These are phyloP conservation scores for Gasteruption jaculator DNA, from an alignment of 2,888 invertebrate genomes.

Conservation along the genomic window DNA sequence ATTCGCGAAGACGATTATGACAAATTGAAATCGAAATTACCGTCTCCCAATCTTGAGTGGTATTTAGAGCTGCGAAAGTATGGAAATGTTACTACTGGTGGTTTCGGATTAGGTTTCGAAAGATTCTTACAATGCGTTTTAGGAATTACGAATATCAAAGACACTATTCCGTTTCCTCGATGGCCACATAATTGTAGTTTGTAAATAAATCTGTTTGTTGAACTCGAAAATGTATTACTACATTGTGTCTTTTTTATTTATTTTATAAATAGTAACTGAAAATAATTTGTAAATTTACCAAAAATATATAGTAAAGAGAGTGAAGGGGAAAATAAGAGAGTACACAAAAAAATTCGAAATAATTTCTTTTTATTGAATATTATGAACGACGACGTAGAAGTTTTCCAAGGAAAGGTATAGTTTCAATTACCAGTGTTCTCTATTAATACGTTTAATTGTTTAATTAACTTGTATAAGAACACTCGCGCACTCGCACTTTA, in stretches of 20 bases:
- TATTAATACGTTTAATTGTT: too few relatives aligned
- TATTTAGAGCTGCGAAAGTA: conserved; percentile 85
- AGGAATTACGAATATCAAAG: conserved; percentile 84
- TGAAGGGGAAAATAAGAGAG: not conserved
- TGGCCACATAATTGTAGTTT: conserved; percentile 80
- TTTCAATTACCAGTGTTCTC: too few relatives aligned
- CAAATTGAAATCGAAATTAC: conserved; percentile 61
- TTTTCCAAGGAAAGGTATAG: too few relatives aligned
- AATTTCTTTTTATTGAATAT: conserved; percentile 7
- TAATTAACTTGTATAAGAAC: too few relatives aligned
- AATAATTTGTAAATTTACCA: too few relatives aligned
- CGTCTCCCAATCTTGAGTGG: conserved; percentile 67
- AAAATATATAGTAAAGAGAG: too few relatives aligned
- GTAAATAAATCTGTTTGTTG: conserved; percentile 43
- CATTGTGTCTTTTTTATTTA: too few relatives aligned
- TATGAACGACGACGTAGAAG: too few relatives aligned
- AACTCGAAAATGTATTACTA: too few relatives aligned
- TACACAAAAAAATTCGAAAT: not conserved
- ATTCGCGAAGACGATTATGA: conserved; percentile 78
- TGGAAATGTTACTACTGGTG: conserved; percentile 87
- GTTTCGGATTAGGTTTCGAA: conserved; percentile 96
- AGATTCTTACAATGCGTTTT: conserved; percentile 80
- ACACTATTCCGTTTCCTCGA: conserved; percentile 91
- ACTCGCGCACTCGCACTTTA: too few relatives aligned
- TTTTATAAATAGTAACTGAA: too few relatives aligned